phyloP scores from a whole-genome alignment of 2,888 invertebrate species.

The Leucozona laternaria region DNA sequence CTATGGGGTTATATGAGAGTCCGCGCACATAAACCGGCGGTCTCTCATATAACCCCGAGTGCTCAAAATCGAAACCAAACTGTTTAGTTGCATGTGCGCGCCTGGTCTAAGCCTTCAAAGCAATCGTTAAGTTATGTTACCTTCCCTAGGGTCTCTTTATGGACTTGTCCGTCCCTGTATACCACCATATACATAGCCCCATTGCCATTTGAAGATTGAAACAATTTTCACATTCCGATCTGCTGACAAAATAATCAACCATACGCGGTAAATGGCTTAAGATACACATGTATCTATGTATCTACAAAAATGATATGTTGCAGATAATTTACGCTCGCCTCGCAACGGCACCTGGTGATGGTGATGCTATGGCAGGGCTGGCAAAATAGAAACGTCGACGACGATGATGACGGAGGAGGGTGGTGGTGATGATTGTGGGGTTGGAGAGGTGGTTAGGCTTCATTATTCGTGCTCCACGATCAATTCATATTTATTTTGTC shows the following conservation, averaged over 20 bases:
- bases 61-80: no score
- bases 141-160: not conserved
- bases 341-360: slow-evolving; percentile 69
- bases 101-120: no score
- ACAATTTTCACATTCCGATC: slow-evolving; percentile 71
- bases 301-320: slow-evolving; percentile 59
- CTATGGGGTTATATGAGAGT: no score
- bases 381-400: slow-evolving; percentile 21
- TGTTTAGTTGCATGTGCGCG: no score
- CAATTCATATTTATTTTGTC: slow-evolving; percentile 59
- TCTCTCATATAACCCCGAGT: no score
- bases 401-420: slow-evolving; percentile 13
- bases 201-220: slow-evolving; percentile 59
- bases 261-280: slow-evolving; percentile 43
- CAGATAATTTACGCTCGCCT: slow-evolving; percentile 68
- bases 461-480: slow-evolving; percentile 55
- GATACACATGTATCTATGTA: slow-evolving; percentile 50
- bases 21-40: no score
- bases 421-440: not conserved
- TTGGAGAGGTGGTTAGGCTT: slow-evolving; percentile 35
- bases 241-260: slow-evolving; percentile 70
- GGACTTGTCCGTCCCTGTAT: not conserved
- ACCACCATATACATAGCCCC: not conserved
- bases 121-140: not conserved
- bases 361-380: slow-evolving; percentile 41